Evolutionary conservation across 92 coral and sea anemone genomes (phyloP).

Genomic region (Chrysogorgia sp.): DNA sequence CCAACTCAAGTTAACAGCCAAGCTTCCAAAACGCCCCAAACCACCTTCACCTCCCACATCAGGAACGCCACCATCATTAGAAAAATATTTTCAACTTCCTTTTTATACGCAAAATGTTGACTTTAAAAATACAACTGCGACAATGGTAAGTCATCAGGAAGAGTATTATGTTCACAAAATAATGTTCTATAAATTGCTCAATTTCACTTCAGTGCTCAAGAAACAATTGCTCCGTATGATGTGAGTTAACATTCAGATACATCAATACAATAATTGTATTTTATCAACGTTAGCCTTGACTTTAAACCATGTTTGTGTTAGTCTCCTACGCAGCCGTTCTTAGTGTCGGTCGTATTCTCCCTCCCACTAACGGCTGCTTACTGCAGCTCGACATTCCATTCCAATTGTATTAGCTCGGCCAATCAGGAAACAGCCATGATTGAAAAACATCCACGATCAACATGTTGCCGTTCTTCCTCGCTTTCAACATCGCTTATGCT

Average conservation of each 20-base stretch:
- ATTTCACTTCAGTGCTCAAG: not conserved
- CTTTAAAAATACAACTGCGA: constrained; percentile 1
- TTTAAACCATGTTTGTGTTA: too few species aligned
- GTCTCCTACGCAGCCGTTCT: too few species aligned
- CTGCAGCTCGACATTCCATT: too few species aligned
- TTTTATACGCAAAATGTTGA: not conserved
- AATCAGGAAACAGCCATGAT: too few species aligned
- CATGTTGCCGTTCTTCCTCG: too few species aligned
- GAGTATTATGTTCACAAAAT: not conserved
- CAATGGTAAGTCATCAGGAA: constrained; percentile 7
- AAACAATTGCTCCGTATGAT: not conserved
- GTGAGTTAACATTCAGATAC: not conserved
- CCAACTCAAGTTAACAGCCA: constrained; percentile 61
- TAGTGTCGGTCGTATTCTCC: too few species aligned
- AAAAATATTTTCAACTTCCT: constrained; percentile 26
- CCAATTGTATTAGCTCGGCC: too few species aligned
- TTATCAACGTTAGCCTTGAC: too few species aligned
- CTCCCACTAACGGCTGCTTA: too few species aligned
- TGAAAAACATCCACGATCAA: too few species aligned
- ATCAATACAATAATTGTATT: not conserved
- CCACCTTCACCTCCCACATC: constrained; percentile 60
- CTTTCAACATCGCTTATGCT: too few species aligned
- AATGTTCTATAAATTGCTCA: not conserved
- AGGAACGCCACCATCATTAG: constrained; percentile 19
- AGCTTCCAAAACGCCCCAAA: constrained; percentile 53